phyloP scores from a whole-genome alignment of 2,797 vertebrate genomes.

The Sebastes trivittatus region DNA sequence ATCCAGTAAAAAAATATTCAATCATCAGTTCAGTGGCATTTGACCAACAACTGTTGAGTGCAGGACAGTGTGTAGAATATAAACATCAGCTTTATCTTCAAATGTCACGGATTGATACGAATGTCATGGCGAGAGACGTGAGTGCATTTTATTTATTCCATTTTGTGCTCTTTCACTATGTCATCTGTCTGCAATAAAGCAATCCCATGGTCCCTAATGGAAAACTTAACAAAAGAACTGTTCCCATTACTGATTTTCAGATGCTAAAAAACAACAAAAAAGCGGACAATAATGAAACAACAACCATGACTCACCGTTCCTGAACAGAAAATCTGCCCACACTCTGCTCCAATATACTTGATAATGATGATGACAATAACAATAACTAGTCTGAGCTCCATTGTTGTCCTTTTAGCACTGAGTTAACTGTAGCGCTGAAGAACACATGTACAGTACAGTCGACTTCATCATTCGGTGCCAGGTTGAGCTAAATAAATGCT shows the following conservation, averaged over 20 bases:
- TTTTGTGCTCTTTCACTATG: not conserved
- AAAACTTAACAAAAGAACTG: not conserved
- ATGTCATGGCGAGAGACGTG: not conserved
- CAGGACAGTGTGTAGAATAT: not conserved
- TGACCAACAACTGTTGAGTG: not conserved
- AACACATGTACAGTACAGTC: not conserved
- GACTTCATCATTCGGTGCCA: not conserved
- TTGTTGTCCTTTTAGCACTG: not conserved
- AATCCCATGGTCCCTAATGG: not conserved
- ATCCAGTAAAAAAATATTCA: not conserved
- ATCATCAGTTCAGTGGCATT: not conserved
- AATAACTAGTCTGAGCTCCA: not conserved
- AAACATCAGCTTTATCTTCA: not conserved
- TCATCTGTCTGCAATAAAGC: not conserved
- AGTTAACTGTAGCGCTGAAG: not conserved
- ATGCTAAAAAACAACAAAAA: not conserved
- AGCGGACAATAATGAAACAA: not conserved
- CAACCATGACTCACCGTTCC: slow-evolving; percentile 20
- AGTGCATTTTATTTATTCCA: not conserved
- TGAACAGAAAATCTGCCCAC: slow-evolving; percentile 35
- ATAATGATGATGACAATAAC: not conserved
- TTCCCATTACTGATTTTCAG: not conserved
- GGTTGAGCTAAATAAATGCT: not conserved
- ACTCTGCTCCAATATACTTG: not conserved
- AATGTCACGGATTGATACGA: not conserved